A percentile compares a stretch with the other conserved stretches of the same genome.
phyloP scores from a whole-genome alignment of 1,140 invertebrate species.

The Ooceraea biroi region DNA sequence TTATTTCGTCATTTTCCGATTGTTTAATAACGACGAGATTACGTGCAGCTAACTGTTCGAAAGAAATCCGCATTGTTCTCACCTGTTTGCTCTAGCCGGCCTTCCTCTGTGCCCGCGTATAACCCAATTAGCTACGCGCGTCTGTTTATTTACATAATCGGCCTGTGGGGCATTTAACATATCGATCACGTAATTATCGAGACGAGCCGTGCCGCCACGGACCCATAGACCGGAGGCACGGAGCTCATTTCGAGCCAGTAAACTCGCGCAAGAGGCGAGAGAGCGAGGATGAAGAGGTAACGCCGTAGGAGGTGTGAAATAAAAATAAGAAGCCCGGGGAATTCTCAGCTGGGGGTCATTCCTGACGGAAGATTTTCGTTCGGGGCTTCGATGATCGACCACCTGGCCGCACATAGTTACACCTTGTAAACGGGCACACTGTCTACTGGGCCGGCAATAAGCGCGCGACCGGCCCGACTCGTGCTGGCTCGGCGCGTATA shows the following conservation, averaged over 20 bases:
- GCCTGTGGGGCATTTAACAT: slow-evolving; percentile 73
- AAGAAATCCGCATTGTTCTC: slow-evolving; percentile 27
- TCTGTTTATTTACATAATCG: slow-evolving; percentile 73
- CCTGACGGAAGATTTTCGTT: slow-evolving; percentile 70
- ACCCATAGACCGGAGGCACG: slow-evolving; percentile 29
- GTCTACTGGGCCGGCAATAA: slow-evolving; percentile 71
- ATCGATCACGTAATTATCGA: slow-evolving; percentile 76
- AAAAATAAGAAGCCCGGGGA: slow-evolving; percentile 76
- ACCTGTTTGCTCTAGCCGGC: background rate
- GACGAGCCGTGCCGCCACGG: slow-evolving; percentile 28
- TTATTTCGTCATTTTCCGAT: too few species aligned
- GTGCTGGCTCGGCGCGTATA: slow-evolving; percentile 21
- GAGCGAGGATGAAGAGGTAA: slow-evolving; percentile 81
- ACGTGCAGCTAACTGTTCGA: too few species aligned
- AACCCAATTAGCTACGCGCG: slow-evolving; percentile 67
- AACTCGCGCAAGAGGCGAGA: slow-evolving; percentile 11
- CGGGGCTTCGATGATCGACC: slow-evolving; percentile 73
- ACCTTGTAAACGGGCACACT: slow-evolving; percentile 74
- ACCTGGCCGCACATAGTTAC: slow-evolving; percentile 77
- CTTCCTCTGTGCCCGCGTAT: background rate
- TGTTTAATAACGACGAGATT: too few species aligned
- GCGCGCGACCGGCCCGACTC: slow-evolving; percentile 59
- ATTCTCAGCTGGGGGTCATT: slow-evolving; percentile 80
- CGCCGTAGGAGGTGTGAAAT: slow-evolving; percentile 79
- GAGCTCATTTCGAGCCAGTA: background rate